These are phyloP conservation scores for Plebejus anna DNA, from an alignment of 2,888 invertebrate species.

Conservation along the genomic window DNA sequence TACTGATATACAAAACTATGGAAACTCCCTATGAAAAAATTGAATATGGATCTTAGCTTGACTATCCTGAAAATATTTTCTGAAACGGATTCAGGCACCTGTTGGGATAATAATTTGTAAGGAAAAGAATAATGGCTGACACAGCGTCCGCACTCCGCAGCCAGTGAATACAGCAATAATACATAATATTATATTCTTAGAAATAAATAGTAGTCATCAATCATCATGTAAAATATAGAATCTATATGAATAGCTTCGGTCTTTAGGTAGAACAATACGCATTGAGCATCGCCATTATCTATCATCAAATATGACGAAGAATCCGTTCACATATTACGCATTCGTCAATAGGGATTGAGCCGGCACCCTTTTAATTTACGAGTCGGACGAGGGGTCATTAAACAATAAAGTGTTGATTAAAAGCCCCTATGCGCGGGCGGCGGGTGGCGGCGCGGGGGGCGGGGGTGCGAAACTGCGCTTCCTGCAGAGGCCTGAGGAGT, in stretches of 20 bases:
- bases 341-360: slow-evolving; percentile 75
- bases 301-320: slow-evolving; percentile 67
- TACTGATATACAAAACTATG: not conserved
- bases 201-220: not conserved
- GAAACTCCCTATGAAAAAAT: not conserved
- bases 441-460: slow-evolving; percentile 44
- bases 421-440: slow-evolving; percentile 76
- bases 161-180: not conserved
- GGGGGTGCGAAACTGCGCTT: slow-evolving; percentile 69
- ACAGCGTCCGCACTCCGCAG: not conserved
- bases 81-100: not conserved
- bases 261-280: slow-evolving; percentile 29
- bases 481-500: slow-evolving; percentile 63
- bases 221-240: not conserved
- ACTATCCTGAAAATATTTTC: not conserved
- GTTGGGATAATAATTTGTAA: not conserved
- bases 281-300: slow-evolving; percentile 50
- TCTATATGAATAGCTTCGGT: slow-evolving; percentile 11
- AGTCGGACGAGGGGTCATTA: slow-evolving; percentile 77
- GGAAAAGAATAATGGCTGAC: not conserved
- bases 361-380: slow-evolving; percentile 80
- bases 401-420: slow-evolving; percentile 81
- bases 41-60: not conserved
- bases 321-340: slow-evolving; percentile 70
- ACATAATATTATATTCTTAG: not conserved